Evolutionary conservation across 2,113 vertebrate genomes (phyloP).

Genomic region (Platysteira castanea): DNA sequence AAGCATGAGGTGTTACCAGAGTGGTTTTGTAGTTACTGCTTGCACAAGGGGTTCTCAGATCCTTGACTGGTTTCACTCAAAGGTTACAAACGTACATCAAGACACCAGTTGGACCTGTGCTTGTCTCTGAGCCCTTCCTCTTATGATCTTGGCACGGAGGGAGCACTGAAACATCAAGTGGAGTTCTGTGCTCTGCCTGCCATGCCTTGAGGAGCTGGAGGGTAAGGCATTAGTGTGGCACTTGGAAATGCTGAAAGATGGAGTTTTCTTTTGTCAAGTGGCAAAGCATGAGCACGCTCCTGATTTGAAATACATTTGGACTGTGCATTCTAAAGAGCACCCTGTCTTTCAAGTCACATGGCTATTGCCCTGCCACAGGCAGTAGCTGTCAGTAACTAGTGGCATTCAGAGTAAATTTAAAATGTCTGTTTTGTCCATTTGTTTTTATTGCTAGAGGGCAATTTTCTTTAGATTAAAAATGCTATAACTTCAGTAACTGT

Average conservation of each 20-base stretch:
- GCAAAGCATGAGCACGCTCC: not conserved
- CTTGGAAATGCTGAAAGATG: not conserved
- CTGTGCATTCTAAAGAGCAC: not conserved
- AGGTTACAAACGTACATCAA: not conserved
- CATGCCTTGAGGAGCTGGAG: not conserved
- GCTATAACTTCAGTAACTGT: not conserved
- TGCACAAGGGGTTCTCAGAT: not conserved
- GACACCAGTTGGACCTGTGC: not conserved
- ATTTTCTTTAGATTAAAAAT: not conserved
- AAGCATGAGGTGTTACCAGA: not conserved
- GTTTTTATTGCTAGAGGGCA: not conserved
- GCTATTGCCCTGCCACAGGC: not conserved
- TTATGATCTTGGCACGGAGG: fast-evolving
- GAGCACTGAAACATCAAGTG: not conserved
- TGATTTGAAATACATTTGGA: not conserved
- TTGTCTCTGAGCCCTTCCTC: not conserved
- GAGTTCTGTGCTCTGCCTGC: not conserved
- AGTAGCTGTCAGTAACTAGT: not conserved
- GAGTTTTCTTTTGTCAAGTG: not conserved
- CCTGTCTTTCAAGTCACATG: not conserved
- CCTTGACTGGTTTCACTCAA: not conserved
- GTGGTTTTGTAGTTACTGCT: not conserved
- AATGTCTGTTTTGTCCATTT: not conserved
- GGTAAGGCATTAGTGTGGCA: not conserved
- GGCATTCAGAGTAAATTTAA: not conserved